Percentiles rank a stretch among this genome's conserved stretches.
phyloP scores from a whole-genome alignment of 1,140 invertebrate species.

The Trissolcus basalis region DNA sequence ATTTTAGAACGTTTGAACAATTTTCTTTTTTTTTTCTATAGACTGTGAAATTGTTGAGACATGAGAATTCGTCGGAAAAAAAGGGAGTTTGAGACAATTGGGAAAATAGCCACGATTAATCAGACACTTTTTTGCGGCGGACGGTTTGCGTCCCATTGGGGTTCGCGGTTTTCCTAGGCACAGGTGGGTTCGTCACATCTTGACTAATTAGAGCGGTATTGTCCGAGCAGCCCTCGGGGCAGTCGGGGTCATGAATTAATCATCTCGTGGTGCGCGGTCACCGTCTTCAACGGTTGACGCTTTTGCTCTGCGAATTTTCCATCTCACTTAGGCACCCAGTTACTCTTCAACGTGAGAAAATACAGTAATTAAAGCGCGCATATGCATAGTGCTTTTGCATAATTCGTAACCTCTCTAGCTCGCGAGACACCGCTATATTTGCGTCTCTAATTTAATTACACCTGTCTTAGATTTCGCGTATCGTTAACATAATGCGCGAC shows the following conservation, averaged over 20 bases:
- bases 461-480: slow-evolving; percentile 51
- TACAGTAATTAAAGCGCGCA: slow-evolving; percentile 57
- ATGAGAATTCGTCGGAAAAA: slow-evolving; percentile 2
- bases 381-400: slow-evolving; percentile 46
- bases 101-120: slow-evolving; percentile 40
- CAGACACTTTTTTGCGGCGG: slow-evolving; percentile 37
- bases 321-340: slow-evolving; percentile 35
- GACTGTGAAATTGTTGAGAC: not conserved
- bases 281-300: slow-evolving; percentile 48
- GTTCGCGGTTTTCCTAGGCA: slow-evolving; percentile 49
- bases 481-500: slow-evolving; percentile 43
- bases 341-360: slow-evolving; percentile 44
- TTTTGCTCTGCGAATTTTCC: slow-evolving; percentile 49
- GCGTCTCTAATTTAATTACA: slow-evolving; percentile 52
- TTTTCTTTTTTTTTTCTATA: too few species aligned
- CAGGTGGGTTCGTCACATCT: slow-evolving; percentile 68
- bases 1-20: too few species aligned
- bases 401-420: slow-evolving; percentile 26
- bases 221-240: slow-evolving; percentile 63
- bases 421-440: slow-evolving; percentile 30
- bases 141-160: slow-evolving; percentile 11
- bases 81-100: slow-evolving; percentile 7
- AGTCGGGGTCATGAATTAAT: slow-evolving; percentile 68
- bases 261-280: slow-evolving; percentile 60
- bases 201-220: slow-evolving; percentile 69